Conservation (phyloP, 2,113 vertebrate species). For the Actenoides lindsayi region DNA sequence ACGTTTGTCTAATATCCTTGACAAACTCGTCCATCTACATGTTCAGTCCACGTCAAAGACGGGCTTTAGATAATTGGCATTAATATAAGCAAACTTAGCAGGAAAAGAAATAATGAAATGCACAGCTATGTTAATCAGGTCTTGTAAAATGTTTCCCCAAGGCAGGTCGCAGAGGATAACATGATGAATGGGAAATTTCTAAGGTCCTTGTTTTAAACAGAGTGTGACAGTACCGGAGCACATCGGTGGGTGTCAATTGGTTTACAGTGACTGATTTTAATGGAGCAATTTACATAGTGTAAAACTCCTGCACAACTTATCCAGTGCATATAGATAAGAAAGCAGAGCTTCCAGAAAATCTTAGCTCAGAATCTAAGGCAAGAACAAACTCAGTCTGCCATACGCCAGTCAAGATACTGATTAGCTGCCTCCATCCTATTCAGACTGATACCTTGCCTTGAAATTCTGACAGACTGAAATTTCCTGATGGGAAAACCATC, state of each 20-base stretch:
- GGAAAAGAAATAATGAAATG: not conserved
- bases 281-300: not conserved
- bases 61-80: not conserved
- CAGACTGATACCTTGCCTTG: not conserved
- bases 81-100: not conserved
- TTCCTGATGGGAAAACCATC: not conserved
- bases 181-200: not conserved
- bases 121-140: not conserved
- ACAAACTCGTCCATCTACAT: not conserved
- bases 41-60: not conserved
- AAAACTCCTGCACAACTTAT: not conserved
- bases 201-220: not conserved
- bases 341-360: not conserved
- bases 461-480: not conserved
- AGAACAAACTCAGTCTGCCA: not conserved
- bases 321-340: not conserved
- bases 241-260: not conserved
- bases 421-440: not conserved
- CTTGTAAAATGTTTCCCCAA: not conserved
- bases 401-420: accelerated
- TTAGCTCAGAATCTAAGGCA: not conserved
- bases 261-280: not conserved
- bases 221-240: not conserved
- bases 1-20: not conserved
- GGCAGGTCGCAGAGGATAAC: not conserved